These are phyloP conservation scores for Oncorhynchus gorbuscha DNA, from an alignment of 2,113 vertebrate species.

Conservation along the genomic window DNA sequence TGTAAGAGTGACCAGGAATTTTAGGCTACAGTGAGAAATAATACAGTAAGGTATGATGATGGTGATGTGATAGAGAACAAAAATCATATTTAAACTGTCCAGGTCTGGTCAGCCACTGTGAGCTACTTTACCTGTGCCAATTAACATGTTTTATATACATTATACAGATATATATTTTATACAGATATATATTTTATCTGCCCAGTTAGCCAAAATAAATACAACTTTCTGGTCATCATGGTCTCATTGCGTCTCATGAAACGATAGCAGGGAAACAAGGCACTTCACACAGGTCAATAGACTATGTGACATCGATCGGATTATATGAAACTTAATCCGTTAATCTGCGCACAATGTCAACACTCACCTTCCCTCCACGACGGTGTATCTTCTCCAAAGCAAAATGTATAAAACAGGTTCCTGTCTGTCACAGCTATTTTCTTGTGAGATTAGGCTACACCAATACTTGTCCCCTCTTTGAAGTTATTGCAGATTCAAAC, in stretches of 20 bases:
- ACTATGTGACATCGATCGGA: slow-evolving; percentile 24
- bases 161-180: not conserved
- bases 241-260: not conserved
- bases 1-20: no score
- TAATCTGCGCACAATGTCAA: slow-evolving; percentile 38
- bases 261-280: not conserved
- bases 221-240: not conserved
- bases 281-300: not conserved
- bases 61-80: not conserved
- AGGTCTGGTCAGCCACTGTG: not conserved
- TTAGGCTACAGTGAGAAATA: no score
- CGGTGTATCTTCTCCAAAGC: slow-evolving; percentile 3
- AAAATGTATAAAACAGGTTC: not conserved
- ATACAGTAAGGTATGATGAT: not conserved
- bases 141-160: not conserved
- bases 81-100: not conserved
- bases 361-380: slow-evolving; percentile 47
- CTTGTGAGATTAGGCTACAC: not conserved
- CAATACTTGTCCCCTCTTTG: slow-evolving; percentile 6
- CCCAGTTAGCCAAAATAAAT: not conserved
- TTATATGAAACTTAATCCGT: slow-evolving; percentile 49
- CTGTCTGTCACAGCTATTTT: slow-evolving; percentile 6
- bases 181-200: not conserved
- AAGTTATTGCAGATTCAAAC: not conserved
- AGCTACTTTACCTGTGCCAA: not conserved